Base-by-base conservation (phyloP, 2,888 invertebrate species). In the Euphydryas editha region DNA sequence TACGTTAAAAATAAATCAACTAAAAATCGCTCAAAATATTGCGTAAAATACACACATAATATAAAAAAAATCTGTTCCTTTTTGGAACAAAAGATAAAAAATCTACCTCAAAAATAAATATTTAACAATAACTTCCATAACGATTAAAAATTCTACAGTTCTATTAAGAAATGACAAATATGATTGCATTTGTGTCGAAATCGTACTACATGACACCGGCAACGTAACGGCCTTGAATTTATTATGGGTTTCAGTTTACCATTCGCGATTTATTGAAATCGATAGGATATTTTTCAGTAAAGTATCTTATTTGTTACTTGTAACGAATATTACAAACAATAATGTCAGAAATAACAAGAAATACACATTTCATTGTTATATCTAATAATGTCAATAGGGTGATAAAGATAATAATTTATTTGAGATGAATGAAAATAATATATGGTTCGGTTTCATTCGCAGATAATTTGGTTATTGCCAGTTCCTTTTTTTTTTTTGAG, bases 201-300 rank as follows among this genome's bases (percentile, higher is more conserved):
- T 54, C 37, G 44, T 57, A 65, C 37, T 47, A 18, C 49, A 44
- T 56, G 59, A 61, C 60, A 64, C 56, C 63, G 59, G 65, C 61
- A 57, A 46, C 59, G 68, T 36, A 57, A 44, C 62, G 61, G 54
- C 73, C 72, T 72, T 72, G 70, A 68, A 65, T 67, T 65, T 71
- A 67, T 67, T 69, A 68, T 70, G 68, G 64, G 67, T 56, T 63
- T 62, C 58, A 54, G 67, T 46, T 67, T 69, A 62, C 69, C 47
- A 55, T 39, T 65, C 46, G 60, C 56, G 60, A 64, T 44, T 54
- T 62, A 69, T 65, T 69, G 56, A 58, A 47, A 68, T 62, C 55
- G 21, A 62, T 60, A 57, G 44, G 21, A 57, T 49, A 56, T 57
- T 54, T 59, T 54, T 20, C 42, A 44, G 37, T 61, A 30, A 51